Conservation (phyloP, 92 coral and sea anemone genomes). For the Chrysogorgia sp. region DNA sequence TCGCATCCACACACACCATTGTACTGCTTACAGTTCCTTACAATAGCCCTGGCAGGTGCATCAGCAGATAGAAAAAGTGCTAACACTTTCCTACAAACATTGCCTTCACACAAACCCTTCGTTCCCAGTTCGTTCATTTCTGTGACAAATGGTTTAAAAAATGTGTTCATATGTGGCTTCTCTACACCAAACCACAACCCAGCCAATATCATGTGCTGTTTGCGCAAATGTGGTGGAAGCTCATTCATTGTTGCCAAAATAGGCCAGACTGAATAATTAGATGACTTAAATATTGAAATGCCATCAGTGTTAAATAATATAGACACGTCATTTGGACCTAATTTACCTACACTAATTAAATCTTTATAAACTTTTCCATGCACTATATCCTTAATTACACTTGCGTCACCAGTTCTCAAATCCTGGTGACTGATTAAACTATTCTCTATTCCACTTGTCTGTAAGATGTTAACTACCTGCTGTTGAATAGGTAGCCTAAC, state of each 20-base stretch:
- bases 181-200: constrained; percentile 1
- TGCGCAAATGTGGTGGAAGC: neutral
- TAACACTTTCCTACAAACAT: neutral
- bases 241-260: constrained; percentile 7
- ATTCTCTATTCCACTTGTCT: no score
- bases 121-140: neutral
- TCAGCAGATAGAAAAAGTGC: neutral
- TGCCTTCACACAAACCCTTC: neutral
- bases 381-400: no score
- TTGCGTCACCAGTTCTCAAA: no score
- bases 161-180: constrained; percentile 2
- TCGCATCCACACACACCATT: constrained; percentile 5
- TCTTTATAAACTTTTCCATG: no score
- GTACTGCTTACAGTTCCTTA: neutral
- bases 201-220: neutral
- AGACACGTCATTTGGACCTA: no score
- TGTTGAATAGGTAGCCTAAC: no score
- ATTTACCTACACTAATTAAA: no score
- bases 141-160: neutral
- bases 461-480: no score
- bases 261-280: constrained; percentile 1
- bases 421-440: no score
- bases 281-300: neutral
- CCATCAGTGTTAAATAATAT: neutral
- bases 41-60: neutral